Evolutionary conservation across 1,140 invertebrate species (phyloP), one percentile per base, ranked within the genome.

Genomic region (Drusus annulatus): DNA sequence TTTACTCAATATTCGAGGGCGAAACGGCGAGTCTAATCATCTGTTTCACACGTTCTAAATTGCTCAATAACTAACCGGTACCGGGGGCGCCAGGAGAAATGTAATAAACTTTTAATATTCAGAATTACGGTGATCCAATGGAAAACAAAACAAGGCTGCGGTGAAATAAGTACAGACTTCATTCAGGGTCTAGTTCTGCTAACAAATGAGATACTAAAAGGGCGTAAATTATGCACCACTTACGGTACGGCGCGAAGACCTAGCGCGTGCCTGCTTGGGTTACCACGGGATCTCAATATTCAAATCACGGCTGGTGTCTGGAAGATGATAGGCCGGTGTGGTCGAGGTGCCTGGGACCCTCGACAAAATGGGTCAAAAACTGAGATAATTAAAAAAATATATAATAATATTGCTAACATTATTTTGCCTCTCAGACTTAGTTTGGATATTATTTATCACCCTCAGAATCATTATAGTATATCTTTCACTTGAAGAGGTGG

Each of bases 201-300:
- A 28, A 23, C 62, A 63, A 63, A 28, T 31, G 62, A 23, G 17
- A 63, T 63, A 63, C 62, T 16, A 63, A 63, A 63, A 63, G 31
- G 31, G 21, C 23, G 21, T 31, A 63, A 28, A 63, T 16, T 23
- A 63, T 45, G 36, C 36, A 45, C 36, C 36, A 45, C 8, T 45
- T 36, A 36, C 36, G 36, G 8, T 45, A 45, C 13, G 13, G 36
- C 36, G 36, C 62, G 31, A 5, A 17, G 23, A 28, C 62, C 21
- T 5, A 23, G n/a, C 62, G 23, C 62, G 62, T 63, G 62, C 21
- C 62, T 31, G 31, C 62, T 63, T 23, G 21, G 62, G 3, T 1
- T 23, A 28, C 62, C 31, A 28, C 31, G 62, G 62, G 62, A 63
- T 63, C 31, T 63, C 62, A 63, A 31, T 63, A 63, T 63, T 23